Percentiles rank a stretch among this genome's conserved stretches.
These are phyloP conservation scores for Anas georgica DNA, from an alignment of 2,797 vertebrate genomes.

Conservation along the genomic window DNA sequence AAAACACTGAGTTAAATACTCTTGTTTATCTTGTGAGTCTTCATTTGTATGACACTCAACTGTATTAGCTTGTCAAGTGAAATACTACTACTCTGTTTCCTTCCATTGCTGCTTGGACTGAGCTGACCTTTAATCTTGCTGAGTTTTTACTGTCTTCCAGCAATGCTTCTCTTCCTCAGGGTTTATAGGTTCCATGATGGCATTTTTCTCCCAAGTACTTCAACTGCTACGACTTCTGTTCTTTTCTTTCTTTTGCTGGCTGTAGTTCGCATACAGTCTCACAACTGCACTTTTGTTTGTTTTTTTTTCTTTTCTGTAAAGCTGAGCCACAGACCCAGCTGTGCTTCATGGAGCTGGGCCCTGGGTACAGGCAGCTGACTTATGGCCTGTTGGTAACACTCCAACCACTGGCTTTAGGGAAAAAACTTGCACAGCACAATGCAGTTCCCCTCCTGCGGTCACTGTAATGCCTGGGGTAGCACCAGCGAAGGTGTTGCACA, in stretches of 20 bases:
- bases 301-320: background rate
- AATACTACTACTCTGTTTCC: background rate
- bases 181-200: background rate
- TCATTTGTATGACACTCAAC: background rate
- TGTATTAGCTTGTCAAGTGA: background rate
- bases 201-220: background rate
- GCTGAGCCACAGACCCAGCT: background rate
- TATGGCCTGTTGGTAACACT: background rate
- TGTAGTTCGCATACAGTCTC: background rate
- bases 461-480: background rate
- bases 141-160: background rate
- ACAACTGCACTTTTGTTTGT: background rate
- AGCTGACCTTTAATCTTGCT: background rate
- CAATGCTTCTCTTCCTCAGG: background rate
- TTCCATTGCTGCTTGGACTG: background rate
- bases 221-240: background rate
- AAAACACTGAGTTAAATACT: background rate
- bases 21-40: background rate
- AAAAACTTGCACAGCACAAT: accelerated
- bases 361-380: background rate
- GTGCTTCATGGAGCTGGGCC: background rate
- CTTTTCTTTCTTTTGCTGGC: background rate
- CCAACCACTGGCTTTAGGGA: accelerated
- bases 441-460: background rate
- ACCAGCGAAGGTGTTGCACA: accelerated